Conservation (phyloP, 1,140 invertebrate species). For the Eubasilissa regina region DNA sequence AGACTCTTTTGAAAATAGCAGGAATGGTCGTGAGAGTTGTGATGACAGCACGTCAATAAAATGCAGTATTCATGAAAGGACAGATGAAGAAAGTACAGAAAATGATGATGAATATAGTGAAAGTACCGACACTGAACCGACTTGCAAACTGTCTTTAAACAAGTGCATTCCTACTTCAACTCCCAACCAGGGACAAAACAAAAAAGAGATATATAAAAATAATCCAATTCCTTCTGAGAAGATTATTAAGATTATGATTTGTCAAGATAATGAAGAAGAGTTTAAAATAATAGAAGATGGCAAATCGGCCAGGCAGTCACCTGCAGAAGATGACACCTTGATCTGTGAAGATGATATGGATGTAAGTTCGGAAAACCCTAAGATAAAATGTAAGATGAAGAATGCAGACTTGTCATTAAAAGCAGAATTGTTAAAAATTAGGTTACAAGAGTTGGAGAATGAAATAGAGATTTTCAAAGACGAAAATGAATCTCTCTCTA, state of each 20-base stretch:
- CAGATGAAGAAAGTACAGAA: conserved; percentile 12
- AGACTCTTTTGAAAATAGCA: conserved; percentile 37
- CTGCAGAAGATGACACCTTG: conserved; percentile 21
- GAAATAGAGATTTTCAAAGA: conserved; percentile 80
- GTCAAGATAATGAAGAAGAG: conserved; percentile 18
- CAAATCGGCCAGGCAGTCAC: neutral
- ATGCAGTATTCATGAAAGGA: neutral
- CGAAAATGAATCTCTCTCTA: conserved; percentile 73
- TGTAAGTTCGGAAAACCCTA: neutral
- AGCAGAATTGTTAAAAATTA: conserved; percentile 76
- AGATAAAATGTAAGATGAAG: conserved; percentile 7
- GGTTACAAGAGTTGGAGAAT: conserved; percentile 77
- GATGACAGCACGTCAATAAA: no score
- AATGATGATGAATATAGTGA: conserved; percentile 44
- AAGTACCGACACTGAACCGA: conserved; percentile 54
- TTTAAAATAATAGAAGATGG: neutral
- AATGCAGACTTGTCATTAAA: conserved; percentile 68
- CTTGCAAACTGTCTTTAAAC: conserved; percentile 42
- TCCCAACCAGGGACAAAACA: conserved; percentile 48
- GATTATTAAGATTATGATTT: conserved; percentile 48
- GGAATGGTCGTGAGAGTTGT: conserved; percentile 22
- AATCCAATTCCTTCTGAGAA: conserved; percentile 1
- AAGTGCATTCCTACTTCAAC: conserved; percentile 48
- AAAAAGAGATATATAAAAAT: conserved; percentile 46
- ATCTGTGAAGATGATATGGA: conserved; percentile 54